Evolutionary conservation across 2,888 invertebrate genomes (phyloP).

Genomic region (Agrochola macilenta): DNA sequence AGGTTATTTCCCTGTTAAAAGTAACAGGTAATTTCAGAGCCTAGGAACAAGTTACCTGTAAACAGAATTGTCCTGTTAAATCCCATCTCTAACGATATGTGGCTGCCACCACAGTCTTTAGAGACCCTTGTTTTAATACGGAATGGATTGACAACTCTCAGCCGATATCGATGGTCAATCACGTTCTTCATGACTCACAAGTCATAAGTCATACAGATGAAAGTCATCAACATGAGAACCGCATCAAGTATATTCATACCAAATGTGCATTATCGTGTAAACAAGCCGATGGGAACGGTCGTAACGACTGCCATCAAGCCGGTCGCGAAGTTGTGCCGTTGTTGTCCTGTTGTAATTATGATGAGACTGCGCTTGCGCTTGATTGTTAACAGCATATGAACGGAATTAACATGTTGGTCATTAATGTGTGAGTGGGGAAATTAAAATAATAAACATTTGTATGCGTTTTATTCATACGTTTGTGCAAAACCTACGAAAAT

Average conservation of each 20-base stretch:
- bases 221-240: conserved; percentile 70
- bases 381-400: conserved; percentile 27
- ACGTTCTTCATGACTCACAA: conserved; percentile 30
- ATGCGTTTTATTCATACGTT: neutral
- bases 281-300: conserved; percentile 45
- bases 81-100: no score
- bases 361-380: neutral
- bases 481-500: neutral
- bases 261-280: conserved; percentile 60
- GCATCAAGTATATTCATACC: conserved; percentile 70
- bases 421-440: conserved; percentile 11
- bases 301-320: conserved; percentile 50
- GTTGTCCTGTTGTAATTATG: conserved; percentile 28
- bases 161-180: conserved; percentile 19
- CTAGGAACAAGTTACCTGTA: no score
- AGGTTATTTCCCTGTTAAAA: no score
- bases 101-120: no score
- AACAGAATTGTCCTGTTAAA: no score
- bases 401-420: neutral
- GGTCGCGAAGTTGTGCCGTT: conserved; percentile 39
- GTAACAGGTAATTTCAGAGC: no score
- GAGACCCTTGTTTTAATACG: no score
- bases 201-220: conserved; percentile 43
- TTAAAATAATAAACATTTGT: neutral
- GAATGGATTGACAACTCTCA: neutral